Base-by-base conservation (phyloP, 92 coral and sea anemone genomes). In the Porites divaricata region DNA sequence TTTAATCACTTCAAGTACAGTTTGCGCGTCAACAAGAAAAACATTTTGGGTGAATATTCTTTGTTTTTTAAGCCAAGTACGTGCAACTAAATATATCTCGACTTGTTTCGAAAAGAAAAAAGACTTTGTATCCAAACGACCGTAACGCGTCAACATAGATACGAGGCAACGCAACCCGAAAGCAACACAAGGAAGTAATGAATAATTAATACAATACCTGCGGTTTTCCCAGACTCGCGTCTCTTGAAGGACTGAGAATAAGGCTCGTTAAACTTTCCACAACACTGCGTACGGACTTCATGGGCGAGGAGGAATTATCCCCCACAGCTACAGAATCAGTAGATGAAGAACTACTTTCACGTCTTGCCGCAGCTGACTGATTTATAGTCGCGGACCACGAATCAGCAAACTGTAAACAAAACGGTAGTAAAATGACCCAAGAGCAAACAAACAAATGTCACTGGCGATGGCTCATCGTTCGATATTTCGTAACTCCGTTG, bases 361-460 rank as follows among this genome's bases (percentile, higher is more conserved):
- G 54, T 13, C 62, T 35, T 35, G 45, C 52, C 11, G 85, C n/a
- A 57, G 63, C 51, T 12, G 85, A 56, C 72, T 56, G 85, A 26
- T 72, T 75, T 28, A 91, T 89, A 51, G 71, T 58, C 2, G 89
- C 87, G 17, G 92, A 52, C 94, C 94, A 91, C 2, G 94, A 91
- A 76, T 91, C 94, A 8, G 94, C 83, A 22, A 91, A 85, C 94
- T 91, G 89, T 6, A 75, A 28, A 72, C 9, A 22, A 56, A 67
- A 26, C 9, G 6, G 70, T 11, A 67, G 1, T 9, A 53, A 9
- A 66, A 51, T 67, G 53, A 67, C 65, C 20, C 53, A 24, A 2
- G 52, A 61, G 25, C 25, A 41, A 25, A 8, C 13, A 65, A 15
- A 70, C 22, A 26, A 45, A 16, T 65, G 72, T 49, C 8, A 65